Evolutionary conservation across 92 coral and sea anemone genomes (phyloP).

Genomic region (Porites cylindrica): DNA sequence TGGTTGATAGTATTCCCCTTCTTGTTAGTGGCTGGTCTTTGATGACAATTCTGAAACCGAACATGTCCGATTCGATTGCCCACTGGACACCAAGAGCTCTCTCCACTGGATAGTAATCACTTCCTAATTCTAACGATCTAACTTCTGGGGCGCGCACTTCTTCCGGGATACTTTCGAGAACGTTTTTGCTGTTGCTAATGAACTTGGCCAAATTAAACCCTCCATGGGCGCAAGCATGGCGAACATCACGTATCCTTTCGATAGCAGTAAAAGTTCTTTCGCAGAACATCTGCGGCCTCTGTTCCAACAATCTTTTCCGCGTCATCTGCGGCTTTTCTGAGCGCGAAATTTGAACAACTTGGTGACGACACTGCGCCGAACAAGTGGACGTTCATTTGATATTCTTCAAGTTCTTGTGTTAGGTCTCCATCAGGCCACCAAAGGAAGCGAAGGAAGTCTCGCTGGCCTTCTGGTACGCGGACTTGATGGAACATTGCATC

Average conservation of each 20-base stretch:
- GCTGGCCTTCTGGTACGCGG: constrained; percentile 21
- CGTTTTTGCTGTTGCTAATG: neutral
- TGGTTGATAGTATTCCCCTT: constrained; percentile 29
- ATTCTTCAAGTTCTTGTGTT: constrained; percentile 5
- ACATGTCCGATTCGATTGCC: constrained; percentile 11
- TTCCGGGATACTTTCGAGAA: constrained; percentile 9
- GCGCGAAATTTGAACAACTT: constrained; percentile 19
- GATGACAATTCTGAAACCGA: constrained; percentile 18
- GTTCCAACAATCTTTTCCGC: neutral
- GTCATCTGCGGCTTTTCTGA: neutral
- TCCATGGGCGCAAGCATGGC: constrained; percentile 18
- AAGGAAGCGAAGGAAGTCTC: constrained; percentile 29
- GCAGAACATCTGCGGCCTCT: constrained; percentile 9
- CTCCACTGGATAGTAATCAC: neutral
- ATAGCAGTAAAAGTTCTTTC: constrained; percentile 12
- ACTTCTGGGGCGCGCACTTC: neutral
- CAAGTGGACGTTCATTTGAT: constrained; percentile 44
- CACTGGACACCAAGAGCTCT: constrained; percentile 48
- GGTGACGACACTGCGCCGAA: constrained; percentile 30
- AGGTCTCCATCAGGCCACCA: constrained; percentile 26
- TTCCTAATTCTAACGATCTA: constrained; percentile 6
- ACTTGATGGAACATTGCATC: constrained; percentile 49
- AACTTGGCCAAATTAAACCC: constrained; percentile 20
- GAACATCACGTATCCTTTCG: neutral
- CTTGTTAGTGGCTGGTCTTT: constrained; percentile 32